These are phyloP conservation scores for Eupsilia transversa DNA, from an alignment of 2,888 invertebrate genomes.

Conservation along the genomic window DNA sequence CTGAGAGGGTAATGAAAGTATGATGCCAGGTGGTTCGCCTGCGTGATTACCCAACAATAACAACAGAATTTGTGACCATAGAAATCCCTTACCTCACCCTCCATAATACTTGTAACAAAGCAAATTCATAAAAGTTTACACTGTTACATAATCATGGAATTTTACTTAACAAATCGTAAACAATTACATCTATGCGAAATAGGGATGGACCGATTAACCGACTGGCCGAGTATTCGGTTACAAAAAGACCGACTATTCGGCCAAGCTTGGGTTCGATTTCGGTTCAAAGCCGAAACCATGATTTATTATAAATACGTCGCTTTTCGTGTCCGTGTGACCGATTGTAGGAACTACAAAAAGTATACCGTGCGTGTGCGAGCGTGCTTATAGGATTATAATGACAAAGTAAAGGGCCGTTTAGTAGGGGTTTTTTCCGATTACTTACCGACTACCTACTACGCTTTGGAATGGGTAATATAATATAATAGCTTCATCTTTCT, in stretches of 20 bases:
- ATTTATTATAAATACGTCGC: neutral
- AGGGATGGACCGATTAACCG: neutral
- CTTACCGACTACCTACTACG: too few species aligned
- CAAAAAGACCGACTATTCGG: neutral
- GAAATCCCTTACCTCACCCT: neutral
- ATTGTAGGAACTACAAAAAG: too few species aligned
- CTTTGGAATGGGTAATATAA: too few species aligned
- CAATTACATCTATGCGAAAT: neutral
- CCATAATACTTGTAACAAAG: neutral
- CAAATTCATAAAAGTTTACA: neutral
- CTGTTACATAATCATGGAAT: constrained; percentile 2
- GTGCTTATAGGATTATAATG: too few species aligned
- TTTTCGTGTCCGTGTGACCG: too few species aligned
- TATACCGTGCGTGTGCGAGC: too few species aligned
- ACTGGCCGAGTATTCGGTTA: neutral
- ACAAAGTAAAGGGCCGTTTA: too few species aligned
- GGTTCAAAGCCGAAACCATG: neutral
- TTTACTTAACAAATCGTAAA: neutral
- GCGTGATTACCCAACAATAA: neutral
- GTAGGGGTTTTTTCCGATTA: too few species aligned
- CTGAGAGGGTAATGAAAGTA: neutral
- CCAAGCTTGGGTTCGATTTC: neutral
- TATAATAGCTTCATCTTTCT: neutral
- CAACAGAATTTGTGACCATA: neutral
- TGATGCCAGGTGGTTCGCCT: neutral